phyloP scores from a whole-genome alignment of 2,888 invertebrate species.

The Microplitis deprimator region DNA sequence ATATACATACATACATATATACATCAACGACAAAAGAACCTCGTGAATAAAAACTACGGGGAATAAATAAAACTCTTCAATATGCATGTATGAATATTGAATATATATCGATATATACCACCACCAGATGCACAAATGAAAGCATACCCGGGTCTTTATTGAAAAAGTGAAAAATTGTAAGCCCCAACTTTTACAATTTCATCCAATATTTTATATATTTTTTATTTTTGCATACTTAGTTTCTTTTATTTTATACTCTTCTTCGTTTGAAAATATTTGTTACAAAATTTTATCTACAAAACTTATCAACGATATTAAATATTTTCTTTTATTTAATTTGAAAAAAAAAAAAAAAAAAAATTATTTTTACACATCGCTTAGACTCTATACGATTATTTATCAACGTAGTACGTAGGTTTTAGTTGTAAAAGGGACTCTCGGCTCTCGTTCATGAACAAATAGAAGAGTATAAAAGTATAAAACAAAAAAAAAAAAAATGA shows the following conservation, averaged over 20 bases:
- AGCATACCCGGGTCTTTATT: not conserved
- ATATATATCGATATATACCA: slow-evolving; percentile 36
- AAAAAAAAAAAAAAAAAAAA: not conserved
- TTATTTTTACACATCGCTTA: not conserved
- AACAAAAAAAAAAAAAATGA: too few species aligned
- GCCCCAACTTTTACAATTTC: not conserved
- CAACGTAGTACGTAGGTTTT: not conserved
- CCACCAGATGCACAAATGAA: not conserved
- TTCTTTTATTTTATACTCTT: too few species aligned
- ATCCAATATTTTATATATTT: not conserved
- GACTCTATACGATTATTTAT: not conserved
- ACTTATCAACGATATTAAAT: not conserved
- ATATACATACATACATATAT: not conserved
- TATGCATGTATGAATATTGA: slow-evolving; percentile 41
- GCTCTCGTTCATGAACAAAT: not conserved
- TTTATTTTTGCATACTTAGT: too few species aligned
- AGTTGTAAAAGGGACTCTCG: not conserved
- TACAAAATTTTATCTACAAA: too few species aligned
- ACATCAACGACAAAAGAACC: slow-evolving; percentile 24
- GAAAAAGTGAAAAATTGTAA: slow-evolving; percentile 1
- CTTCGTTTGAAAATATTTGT: too few species aligned
- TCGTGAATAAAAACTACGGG: slow-evolving; percentile 33
- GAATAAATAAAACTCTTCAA: slow-evolving; percentile 40
- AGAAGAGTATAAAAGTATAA: not conserved
- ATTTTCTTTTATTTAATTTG: not conserved